Base-by-base conservation (phyloP, 2,113 vertebrate species). In the Setophaga petechia region DNA sequence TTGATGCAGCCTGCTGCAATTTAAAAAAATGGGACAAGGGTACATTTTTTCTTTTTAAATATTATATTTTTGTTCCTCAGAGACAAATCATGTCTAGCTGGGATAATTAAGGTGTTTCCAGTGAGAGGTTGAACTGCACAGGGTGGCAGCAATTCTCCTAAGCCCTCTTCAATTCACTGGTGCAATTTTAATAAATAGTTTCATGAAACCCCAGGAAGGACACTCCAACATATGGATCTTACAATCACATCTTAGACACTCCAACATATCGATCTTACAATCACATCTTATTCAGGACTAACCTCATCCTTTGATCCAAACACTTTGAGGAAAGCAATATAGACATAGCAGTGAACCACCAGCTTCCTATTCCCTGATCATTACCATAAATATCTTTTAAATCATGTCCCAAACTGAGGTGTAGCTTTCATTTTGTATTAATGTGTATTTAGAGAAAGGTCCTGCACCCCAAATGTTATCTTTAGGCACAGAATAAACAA, bases 381-480 rank as follows among this genome's bases (percentile, higher is more conserved):
- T 47, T 82, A 25, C 20, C 33, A 54, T 54, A 67, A 58, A 74
- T 44, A 19, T 1, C 10, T 52, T 72, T 66, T 43, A 37, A 75
- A 62, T 68, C 9, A 24, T 31, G 5, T 55, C 11, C 12, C 54
- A 65, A 28, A 76, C 14, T 63, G 25, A 74, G 5, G 28, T 12
- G 3, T 43, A 75, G 27, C 17, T 49, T 67, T 90, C 5, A 25
- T 85, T 88, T 85, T 55, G 7, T 37, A 31, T 63, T 65, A 65
- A 25, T 24, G 12, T 22, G 5, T 23, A 35, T 51, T 41, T 37
- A 82, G 49, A 67, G 16, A 9, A 54, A 78, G 54, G 24, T 43
- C 3, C 23, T 81, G 11, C 5, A 20, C 3, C 0, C 1, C 4
- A 63, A 17, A 5, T 52, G 10, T 41, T 68, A 18, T 9, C 3